phyloP scores from a whole-genome alignment of 2,888 invertebrate genomes.

The Callinectes sapidus region DNA sequence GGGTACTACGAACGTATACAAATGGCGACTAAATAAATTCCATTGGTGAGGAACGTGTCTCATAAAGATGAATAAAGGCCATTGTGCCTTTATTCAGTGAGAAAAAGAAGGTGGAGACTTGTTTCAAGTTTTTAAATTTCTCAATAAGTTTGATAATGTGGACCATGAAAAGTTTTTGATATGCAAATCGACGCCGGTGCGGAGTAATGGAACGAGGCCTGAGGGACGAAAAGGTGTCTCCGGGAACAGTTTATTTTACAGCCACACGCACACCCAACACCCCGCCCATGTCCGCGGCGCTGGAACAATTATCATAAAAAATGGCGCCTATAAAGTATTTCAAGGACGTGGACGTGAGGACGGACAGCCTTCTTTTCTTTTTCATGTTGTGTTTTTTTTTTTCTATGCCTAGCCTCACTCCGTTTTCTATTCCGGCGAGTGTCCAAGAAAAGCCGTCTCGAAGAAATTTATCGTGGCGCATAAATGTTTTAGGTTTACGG shows the following conservation, averaged over 20 bases:
- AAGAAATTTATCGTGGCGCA: background rate
- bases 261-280: conserved; percentile 8
- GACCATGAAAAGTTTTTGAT: conserved; percentile 36
- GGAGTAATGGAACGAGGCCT: conserved; percentile 27
- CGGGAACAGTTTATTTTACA: background rate
- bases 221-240: conserved; percentile 25
- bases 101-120: background rate
- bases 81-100: conserved; percentile 15
- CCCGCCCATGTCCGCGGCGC: background rate
- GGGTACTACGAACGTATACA: background rate
- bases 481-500: background rate
- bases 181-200: conserved; percentile 28
- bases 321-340: background rate
- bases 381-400: background rate
- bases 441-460: background rate
- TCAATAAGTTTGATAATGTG: conserved; percentile 37
- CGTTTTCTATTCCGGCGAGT: background rate
- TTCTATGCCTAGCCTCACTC: background rate
- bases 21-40: background rate
- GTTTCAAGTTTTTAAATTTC: conserved; percentile 30
- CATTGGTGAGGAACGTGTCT: background rate
- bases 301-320: background rate
- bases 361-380: background rate
- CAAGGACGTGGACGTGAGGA: background rate
- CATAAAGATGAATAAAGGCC: conserved; percentile 27